Evolutionary conservation across 2,797 vertebrate genomes (phyloP).

Genomic region (Sebastes trivittatus): DNA sequence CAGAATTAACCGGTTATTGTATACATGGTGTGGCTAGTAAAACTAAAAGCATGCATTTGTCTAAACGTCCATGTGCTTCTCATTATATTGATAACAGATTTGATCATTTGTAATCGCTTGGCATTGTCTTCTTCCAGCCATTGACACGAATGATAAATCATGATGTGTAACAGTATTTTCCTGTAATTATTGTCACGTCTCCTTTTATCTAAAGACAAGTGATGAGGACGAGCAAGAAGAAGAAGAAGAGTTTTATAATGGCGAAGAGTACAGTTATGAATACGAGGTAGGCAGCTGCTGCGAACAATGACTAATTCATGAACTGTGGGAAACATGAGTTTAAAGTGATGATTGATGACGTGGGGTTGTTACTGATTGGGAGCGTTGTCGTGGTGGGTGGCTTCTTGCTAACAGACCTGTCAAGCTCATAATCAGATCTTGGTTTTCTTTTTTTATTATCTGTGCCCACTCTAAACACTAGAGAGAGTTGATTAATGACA

Average conservation of each 20-base stretch:
- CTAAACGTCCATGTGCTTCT: constrained; percentile 20
- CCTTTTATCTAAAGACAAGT: constrained; percentile 61
- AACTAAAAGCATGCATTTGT: constrained; percentile 60
- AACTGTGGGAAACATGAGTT: constrained; percentile 33
- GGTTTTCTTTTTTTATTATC: constrained; percentile 3
- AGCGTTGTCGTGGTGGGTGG: not conserved
- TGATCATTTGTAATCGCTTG: constrained; percentile 39
- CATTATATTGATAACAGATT: constrained; percentile 6
- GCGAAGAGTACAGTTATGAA: constrained; percentile 72
- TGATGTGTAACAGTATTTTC: not conserved
- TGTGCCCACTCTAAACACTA: constrained; percentile 37
- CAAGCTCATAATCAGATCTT: constrained; percentile 36
- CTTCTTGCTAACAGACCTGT: constrained; percentile 54
- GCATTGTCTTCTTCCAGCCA: constrained; percentile 1
- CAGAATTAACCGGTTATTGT: not conserved
- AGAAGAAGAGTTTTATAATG: constrained; percentile 57
- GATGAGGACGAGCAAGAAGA: constrained; percentile 45
- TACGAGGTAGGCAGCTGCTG: constrained; percentile 74
- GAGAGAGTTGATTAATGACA: constrained; percentile 67
- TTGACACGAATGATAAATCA: constrained; percentile 4
- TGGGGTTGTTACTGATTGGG: constrained; percentile 23
- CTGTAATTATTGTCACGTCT: constrained; percentile 21
- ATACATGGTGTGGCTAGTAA: not conserved
- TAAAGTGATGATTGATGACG: constrained; percentile 29
- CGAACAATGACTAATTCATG: constrained; percentile 30